Conservation (phyloP, 2,113 vertebrate genomes). For the Patagioenas fasciata region DNA sequence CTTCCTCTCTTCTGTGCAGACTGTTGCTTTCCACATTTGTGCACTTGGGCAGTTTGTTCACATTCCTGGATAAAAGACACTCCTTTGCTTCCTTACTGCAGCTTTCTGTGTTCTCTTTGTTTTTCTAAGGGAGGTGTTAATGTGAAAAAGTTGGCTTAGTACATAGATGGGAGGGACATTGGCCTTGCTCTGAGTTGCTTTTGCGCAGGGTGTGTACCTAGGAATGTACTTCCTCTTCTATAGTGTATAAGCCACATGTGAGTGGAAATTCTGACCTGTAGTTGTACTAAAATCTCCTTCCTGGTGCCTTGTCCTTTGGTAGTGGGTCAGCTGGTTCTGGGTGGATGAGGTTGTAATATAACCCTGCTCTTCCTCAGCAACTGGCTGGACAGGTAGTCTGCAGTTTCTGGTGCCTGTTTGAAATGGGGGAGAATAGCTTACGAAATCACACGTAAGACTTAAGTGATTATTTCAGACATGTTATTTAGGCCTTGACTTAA, state of each 20-base stretch:
- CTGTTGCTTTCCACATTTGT: neutral
- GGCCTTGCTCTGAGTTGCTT: neutral
- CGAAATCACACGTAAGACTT: fast-evolving
- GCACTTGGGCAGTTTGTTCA: neutral
- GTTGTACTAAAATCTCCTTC: neutral
- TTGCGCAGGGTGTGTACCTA: neutral
- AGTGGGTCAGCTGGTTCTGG: neutral
- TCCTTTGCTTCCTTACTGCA: neutral
- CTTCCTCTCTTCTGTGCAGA: neutral
- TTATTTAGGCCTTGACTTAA: neutral
- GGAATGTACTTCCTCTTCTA: neutral
- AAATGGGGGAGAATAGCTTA: neutral
- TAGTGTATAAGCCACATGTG: neutral
- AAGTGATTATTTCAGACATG: neutral
- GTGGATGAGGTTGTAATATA: neutral
- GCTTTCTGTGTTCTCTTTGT: neutral
- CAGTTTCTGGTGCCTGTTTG: neutral
- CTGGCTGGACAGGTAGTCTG: neutral
- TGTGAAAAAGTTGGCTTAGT: neutral
- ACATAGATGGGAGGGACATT: neutral
- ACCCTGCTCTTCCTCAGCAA: neutral
- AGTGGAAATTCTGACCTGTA: neutral
- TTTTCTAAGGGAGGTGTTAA: neutral
- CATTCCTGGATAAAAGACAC: neutral
- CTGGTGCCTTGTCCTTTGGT: neutral